Evolutionary conservation across 2,113 vertebrate species (phyloP).

Genomic region (Brachypodius melanocephalos): DNA sequence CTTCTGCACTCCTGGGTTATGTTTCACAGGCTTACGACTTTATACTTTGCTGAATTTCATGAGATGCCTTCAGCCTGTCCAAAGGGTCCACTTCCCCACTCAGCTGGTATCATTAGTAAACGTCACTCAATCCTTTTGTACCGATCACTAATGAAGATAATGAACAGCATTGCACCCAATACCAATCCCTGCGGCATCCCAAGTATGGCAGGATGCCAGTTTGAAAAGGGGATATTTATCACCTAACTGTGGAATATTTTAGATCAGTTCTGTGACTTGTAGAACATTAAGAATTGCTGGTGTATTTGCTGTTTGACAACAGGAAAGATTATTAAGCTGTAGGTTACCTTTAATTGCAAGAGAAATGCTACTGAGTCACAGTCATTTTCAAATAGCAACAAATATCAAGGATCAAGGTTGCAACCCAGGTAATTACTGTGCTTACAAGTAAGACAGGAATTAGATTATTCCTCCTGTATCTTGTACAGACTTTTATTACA

Average conservation of each 20-base stretch:
- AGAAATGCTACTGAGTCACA: neutral
- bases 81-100: neutral
- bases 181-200: neutral
- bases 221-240: neutral
- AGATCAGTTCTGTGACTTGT: neutral
- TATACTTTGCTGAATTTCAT: neutral
- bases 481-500: neutral
- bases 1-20: neutral
- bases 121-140: neutral
- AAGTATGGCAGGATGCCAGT: neutral
- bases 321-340: neutral
- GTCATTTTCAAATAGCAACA: constrained; percentile 10
- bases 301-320: neutral
- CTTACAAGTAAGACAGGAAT: neutral
- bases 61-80: neutral
- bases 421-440: constrained; percentile 27
- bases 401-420: constrained; percentile 17
- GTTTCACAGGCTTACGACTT: neutral
- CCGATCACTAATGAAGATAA: neutral
- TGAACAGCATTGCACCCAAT: neutral
- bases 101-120: neutral
- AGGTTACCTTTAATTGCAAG: constrained; percentile 14
- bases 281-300: neutral
- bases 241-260: neutral
- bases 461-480: neutral